Evolutionary conservation across 64 coral and sea anemone genomes (phyloP), one percentile per base, ranked within the genome.

Genomic region (Trachythela sp.): DNA sequence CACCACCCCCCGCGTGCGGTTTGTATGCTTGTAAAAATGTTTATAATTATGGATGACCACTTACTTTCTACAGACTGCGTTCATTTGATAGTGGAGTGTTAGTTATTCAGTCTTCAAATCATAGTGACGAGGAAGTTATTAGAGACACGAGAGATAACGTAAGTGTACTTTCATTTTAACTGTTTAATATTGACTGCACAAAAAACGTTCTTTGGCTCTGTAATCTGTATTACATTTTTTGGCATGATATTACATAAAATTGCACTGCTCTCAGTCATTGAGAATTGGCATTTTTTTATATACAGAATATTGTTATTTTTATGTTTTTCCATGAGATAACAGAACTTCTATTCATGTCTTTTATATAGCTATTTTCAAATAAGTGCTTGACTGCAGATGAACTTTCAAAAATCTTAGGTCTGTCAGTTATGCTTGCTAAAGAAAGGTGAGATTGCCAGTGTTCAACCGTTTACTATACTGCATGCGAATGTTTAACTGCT

Each of bases 401-500:
- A 88, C 59, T 99, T 13, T 88, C 96, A 1, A 85, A 87, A 70
- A 40, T 95, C 36, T 22, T 85, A 4, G 87, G 90, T 39, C 40
- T 99, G 41, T 99, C 96, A 39, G 91, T 99, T 17, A 99, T 99
- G 96, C 64, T 99, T 40, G 96, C 96, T 13, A 99, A 92, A 84
- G 96, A 99, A 85, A 95, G 96, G 96, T 99, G 92, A 11, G 22
- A 15, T 30, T 39, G 22, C 9, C 39, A 13, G 26, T 27, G 38
- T 34, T 71, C 43, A 48, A 15, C 26, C 18, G 17, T 48, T 43
- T 8, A 42, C 29, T 89, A 80, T 36, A 48, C 2, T 45, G 56
- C 52, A 88, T n/a, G 37, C 58, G 4, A 27, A 5, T 31, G 30
- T 68, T 68, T 6, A 68, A 4, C 59, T n/a, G n/a, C n/a, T n/a